A percentile compares a stretch with the other conserved stretches of the same genome.
These are phyloP conservation scores for Tetrax tetrax DNA, from an alignment of 2,113 vertebrate species.

Conservation along the genomic window DNA sequence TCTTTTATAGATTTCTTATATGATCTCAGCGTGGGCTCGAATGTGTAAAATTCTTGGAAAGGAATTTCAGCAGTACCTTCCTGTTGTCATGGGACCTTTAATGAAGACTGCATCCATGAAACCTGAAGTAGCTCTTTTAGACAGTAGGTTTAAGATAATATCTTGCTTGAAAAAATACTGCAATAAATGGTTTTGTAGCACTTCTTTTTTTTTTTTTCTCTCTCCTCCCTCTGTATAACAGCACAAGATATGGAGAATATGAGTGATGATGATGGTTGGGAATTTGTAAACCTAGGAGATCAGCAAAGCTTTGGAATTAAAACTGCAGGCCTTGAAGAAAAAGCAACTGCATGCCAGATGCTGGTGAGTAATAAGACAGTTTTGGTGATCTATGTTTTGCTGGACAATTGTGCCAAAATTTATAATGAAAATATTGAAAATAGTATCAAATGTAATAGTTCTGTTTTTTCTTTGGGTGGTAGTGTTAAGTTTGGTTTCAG, in stretches of 20 bases:
- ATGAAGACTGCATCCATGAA: slow-evolving; percentile 99
- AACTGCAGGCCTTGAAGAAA: slow-evolving; percentile 97
- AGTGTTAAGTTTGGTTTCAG: background rate
- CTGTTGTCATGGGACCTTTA: slow-evolving; percentile 98
- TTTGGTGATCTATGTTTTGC: background rate
- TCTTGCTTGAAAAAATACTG: background rate
- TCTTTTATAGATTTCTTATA: slow-evolving; percentile 92
- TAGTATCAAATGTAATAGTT: background rate
- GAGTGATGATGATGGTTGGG: slow-evolving; percentile 98
- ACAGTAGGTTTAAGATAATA: slow-evolving; percentile 83
- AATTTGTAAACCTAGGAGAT: slow-evolving; percentile 97
- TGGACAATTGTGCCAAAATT: background rate
- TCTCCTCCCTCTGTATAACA: slow-evolving; percentile 10
- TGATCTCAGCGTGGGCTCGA: slow-evolving; percentile 99
- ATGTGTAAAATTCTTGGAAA: slow-evolving; percentile 99
- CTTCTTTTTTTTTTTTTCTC: background rate
- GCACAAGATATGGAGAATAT: slow-evolving; percentile 99
- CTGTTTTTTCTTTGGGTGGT: background rate
- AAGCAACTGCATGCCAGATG: slow-evolving; percentile 99
- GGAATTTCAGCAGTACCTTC: slow-evolving; percentile 98
- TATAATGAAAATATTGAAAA: background rate
- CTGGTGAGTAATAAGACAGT: slow-evolving; percentile 78
- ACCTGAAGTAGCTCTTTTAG: slow-evolving; percentile 96
- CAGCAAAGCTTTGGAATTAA: slow-evolving; percentile 99
- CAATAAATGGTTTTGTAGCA: background rate